A percentile compares a stretch with the other conserved stretches of the same genome.
Conservation (phyloP, 1,140 invertebrate genomes). For the Armadillidium nasatum region DNA sequence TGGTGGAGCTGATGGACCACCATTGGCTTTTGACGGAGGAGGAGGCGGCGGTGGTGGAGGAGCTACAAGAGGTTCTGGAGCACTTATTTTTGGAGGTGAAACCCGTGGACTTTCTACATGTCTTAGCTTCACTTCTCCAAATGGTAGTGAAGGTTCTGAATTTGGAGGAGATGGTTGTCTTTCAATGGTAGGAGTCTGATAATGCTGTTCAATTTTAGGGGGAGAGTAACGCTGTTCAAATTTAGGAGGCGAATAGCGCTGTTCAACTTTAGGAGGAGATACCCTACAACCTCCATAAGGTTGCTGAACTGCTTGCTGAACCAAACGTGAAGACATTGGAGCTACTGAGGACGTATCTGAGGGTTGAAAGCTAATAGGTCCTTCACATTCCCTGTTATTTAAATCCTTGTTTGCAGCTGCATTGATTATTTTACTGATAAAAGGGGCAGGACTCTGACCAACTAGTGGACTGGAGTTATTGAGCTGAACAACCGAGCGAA, state of each 20-base stretch:
- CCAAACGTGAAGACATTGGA: conserved; percentile 27
- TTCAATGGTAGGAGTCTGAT: neutral
- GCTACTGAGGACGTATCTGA: neutral
- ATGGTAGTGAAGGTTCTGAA: neutral
- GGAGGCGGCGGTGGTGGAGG: conserved; percentile 21
- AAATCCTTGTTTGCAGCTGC: neutral
- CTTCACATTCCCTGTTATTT: neutral
- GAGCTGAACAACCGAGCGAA: conserved; percentile 37
- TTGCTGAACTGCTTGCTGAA: neutral
- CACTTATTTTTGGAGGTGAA: conserved; percentile 16
- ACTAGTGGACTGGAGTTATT: conserved; percentile 24
- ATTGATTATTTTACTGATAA: conserved; percentile 29
- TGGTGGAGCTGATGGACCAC: conserved; percentile 11
- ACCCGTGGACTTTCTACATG: conserved; percentile 17
- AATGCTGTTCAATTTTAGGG: conserved; percentile 10
- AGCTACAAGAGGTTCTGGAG: neutral
- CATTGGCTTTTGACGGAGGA: conserved; percentile 8
- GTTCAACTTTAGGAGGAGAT: conserved; percentile 1
- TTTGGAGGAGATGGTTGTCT: conserved; percentile 5
- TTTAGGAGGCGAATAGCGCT: conserved; percentile 8
- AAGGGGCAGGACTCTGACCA: neutral
- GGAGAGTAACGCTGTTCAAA: conserved; percentile 1
- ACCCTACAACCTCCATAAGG: neutral
- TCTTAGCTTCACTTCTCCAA: neutral
- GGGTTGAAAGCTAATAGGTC: neutral